Evolutionary conservation across 2,888 invertebrate genomes (phyloP).

Genomic region (Protonemura montana): DNA sequence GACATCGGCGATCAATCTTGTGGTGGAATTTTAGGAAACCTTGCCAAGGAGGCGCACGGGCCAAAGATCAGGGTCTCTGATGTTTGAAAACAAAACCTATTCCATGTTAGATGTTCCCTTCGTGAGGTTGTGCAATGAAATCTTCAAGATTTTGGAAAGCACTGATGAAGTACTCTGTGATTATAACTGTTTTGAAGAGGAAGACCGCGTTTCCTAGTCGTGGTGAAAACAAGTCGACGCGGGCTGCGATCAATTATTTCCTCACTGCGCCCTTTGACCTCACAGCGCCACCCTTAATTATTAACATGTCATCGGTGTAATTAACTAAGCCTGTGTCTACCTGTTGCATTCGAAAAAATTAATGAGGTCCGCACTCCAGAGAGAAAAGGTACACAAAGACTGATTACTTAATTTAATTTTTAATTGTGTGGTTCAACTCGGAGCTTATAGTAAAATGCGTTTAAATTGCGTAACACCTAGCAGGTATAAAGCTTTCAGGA

Average conservation of each 20-base stretch:
- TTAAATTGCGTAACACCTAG: constrained; percentile 13
- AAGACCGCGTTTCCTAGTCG: too few relatives aligned
- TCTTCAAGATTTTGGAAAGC: not conserved
- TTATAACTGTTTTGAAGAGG: not conserved
- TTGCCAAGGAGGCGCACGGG: not conserved
- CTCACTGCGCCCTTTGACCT: not conserved
- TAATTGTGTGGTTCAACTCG: not conserved
- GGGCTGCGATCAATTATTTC: not conserved
- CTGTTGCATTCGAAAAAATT: not conserved
- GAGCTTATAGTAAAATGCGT: not conserved
- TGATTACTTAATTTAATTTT: constrained; percentile 15
- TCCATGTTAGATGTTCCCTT: not conserved
- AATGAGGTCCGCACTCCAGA: not conserved
- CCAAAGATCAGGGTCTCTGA: not conserved
- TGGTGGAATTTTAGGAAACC: not conserved
- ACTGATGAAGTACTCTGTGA: not conserved
- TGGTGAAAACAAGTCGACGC: not conserved
- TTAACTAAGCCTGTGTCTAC: not conserved
- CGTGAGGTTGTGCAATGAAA: not conserved
- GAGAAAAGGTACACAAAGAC: constrained; percentile 14
- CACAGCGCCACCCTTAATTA: not conserved
- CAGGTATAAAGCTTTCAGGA: constrained; percentile 14
- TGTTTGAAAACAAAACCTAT: not conserved
- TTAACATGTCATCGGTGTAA: not conserved
- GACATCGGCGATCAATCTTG: not conserved